These are phyloP conservation scores for Philaethria dido DNA, from an alignment of 2,888 invertebrate species.

Conservation along the genomic window DNA sequence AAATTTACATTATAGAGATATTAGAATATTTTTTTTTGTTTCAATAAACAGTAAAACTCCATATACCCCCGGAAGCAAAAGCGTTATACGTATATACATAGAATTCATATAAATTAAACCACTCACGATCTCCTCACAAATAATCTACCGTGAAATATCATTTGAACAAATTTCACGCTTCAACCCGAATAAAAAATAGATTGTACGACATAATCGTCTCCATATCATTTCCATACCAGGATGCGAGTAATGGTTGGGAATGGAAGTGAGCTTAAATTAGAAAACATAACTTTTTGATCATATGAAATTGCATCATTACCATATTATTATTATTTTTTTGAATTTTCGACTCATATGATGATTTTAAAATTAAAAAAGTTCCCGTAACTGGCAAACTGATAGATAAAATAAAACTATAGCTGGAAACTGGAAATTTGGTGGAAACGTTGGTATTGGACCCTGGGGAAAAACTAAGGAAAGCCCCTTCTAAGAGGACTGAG, in stretches of 20 bases:
- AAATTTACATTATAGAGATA: no score
- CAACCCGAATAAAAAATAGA: constrained; percentile 54
- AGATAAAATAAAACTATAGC: not conserved
- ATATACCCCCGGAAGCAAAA: constrained; percentile 43
- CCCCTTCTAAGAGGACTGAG: not conserved
- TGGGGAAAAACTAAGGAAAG: constrained; percentile 12
- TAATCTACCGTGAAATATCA: constrained; percentile 62
- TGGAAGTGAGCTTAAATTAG: not conserved
- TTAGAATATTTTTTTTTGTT: no score
- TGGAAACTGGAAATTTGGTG: not conserved
- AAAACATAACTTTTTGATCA: not conserved
- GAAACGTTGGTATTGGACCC: not conserved
- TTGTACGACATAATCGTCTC: constrained; percentile 52
- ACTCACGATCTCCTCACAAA: constrained; percentile 55
- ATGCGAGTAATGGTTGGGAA: constrained; percentile 3
- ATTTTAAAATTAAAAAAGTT: not conserved
- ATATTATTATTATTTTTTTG: no score
- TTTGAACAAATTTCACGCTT: constrained; percentile 64
- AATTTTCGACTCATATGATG: not conserved
- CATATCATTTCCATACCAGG: constrained; percentile 29
- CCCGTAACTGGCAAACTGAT: not conserved
- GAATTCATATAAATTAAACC: constrained; percentile 49
- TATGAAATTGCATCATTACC: not conserved
- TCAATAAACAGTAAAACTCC: constrained; percentile 1
- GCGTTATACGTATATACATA: not conserved